Evolutionary conservation across 2,113 vertebrate species (phyloP).

Genomic region (Rissa tridactyla): DNA sequence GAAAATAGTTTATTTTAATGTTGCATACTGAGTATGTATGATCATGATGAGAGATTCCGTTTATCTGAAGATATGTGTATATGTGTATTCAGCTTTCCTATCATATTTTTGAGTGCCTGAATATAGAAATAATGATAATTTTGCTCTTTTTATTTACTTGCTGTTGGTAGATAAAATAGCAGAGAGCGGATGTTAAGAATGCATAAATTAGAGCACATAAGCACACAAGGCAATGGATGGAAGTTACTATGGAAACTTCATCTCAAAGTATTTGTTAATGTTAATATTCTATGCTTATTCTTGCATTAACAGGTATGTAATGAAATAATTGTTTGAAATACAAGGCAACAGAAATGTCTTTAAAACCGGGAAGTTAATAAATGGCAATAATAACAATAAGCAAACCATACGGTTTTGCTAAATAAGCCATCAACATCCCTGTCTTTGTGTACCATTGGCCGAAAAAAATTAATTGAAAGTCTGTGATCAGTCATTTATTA

Average conservation of each 20-base stretch:
- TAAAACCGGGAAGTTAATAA: not conserved
- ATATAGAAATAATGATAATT: not conserved
- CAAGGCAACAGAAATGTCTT: not conserved
- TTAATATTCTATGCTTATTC: not conserved
- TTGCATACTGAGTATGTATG: not conserved
- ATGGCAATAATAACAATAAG: not conserved
- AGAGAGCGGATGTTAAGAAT: not conserved
- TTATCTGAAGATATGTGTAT: not conserved
- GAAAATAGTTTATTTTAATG: not conserved
- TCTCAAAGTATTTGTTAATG: not conserved
- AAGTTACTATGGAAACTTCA: conserved; percentile 17
- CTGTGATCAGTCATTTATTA: not conserved
- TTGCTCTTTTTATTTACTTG: not conserved
- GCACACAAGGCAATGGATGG: not conserved
- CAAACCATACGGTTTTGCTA: not conserved
- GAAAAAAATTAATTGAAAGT: not conserved
- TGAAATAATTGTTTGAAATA: not conserved
- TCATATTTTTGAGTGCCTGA: not conserved
- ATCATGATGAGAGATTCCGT: not conserved
- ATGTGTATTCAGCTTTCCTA: not conserved
- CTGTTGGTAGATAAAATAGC: not conserved
- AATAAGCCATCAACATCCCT: not conserved
- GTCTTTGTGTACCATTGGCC: not conserved
- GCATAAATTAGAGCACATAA: not conserved
- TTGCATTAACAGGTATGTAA: not conserved